Conservation (phyloP, 2,888 invertebrate genomes). For the Drosophila siamana region DNA sequence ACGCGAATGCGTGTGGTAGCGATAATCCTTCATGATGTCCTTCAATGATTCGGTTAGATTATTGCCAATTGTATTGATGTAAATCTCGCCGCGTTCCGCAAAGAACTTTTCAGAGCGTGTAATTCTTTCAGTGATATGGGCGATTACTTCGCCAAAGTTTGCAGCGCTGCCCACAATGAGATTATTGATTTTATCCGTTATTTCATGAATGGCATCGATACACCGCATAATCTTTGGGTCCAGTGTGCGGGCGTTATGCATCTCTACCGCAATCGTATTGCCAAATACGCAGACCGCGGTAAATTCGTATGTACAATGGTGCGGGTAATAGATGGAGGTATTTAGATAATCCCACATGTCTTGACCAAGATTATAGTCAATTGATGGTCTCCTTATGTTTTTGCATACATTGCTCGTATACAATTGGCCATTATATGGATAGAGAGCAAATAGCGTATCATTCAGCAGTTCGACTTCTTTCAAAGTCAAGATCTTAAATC, state of each 20-base stretch:
- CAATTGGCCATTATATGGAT: neutral
- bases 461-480: neutral
- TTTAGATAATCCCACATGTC: no score
- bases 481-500: neutral
- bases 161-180: neutral
- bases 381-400: neutral
- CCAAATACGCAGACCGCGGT: no score
- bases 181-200: neutral
- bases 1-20: neutral
- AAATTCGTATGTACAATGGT: no score
- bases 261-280: neutral
- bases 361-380: no score
- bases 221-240: neutral
- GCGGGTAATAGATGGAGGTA: no score
- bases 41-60: slow-evolving; percentile 24
- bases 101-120: neutral
- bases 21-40: neutral
- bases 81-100: neutral
- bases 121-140: neutral
- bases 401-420: slow-evolving; percentile 1
- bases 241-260: no score
- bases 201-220: neutral
- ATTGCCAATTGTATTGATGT: slow-evolving; percentile 5
- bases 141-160: neutral
- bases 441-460: neutral